phyloP scores from a whole-genome alignment of 2,113 vertebrate genomes.

The Crotophaga sulcirostris region DNA sequence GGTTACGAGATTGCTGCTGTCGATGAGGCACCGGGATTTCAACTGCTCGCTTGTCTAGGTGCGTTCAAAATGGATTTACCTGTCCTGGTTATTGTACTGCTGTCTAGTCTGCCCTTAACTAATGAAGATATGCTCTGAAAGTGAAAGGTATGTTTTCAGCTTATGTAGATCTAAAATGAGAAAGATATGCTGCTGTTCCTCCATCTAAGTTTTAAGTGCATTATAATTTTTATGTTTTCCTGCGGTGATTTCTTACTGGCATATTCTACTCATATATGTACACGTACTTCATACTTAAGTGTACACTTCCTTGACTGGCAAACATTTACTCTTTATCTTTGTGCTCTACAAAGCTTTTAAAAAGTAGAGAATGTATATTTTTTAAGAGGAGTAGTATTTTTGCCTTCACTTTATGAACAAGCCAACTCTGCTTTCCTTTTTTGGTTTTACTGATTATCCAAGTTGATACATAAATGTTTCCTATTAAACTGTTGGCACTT shows the following conservation, averaged over 20 bases:
- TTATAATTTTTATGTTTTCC: neutral
- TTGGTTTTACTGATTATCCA: neutral
- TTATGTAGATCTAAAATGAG: neutral
- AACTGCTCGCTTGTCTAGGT: neutral
- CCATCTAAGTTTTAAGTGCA: neutral
- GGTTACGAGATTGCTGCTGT: neutral
- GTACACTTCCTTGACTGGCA: neutral
- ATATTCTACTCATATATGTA: accelerated
- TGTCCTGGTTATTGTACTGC: neutral
- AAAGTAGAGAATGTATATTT: neutral
- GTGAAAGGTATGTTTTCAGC: neutral
- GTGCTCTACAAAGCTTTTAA: neutral
- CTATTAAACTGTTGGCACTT: neutral
- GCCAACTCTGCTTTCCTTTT: neutral
- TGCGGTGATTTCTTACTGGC: neutral
- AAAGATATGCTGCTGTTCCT: neutral
- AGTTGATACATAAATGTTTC: neutral
- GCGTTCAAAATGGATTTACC: neutral
- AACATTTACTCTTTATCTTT: neutral
- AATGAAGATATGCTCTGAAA: neutral
- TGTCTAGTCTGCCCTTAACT: neutral
- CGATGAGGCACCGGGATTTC: neutral
- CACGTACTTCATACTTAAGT: neutral
- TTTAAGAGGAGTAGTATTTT: neutral
- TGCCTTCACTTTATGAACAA: neutral